Conservation (phyloP, 2,113 vertebrate genomes). For the Micromys minutus region DNA sequence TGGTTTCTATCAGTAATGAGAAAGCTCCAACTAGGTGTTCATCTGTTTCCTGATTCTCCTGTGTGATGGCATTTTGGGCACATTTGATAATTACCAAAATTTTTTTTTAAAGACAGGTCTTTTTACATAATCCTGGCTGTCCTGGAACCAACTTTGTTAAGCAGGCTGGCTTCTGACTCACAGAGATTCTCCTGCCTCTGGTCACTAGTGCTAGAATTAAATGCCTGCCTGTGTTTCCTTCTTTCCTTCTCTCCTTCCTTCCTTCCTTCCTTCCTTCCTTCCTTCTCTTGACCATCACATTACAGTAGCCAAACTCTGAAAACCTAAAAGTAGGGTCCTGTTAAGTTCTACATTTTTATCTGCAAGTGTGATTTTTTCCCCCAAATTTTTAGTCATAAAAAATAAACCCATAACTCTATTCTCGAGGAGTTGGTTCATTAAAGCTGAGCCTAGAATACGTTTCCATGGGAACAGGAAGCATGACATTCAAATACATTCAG, state of each 20-base stretch:
- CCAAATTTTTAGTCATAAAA: conserved; percentile 14
- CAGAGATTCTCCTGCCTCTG: neutral
- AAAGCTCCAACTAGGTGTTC: neutral
- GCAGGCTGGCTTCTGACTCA: neutral
- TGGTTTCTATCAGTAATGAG: neutral
- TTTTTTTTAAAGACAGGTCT: neutral
- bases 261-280: neutral
- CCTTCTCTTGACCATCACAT: too few species aligned
- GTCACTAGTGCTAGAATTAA: neutral
- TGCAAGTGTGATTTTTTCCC: neutral
- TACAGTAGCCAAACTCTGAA: neutral
- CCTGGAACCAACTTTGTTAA: neutral
- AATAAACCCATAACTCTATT: neutral
- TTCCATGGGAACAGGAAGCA: conserved; percentile 21
- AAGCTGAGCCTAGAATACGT: conserved; percentile 11
- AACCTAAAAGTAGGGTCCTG: neutral
- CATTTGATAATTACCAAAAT: neutral
- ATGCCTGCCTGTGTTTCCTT: neutral
- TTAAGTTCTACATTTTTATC: neutral
- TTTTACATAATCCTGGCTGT: neutral
- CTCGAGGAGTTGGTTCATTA: neutral
- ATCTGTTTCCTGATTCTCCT: conserved; percentile 61
- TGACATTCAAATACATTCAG: neutral
- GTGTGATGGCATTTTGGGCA: neutral
- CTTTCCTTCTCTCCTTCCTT: neutral